A percentile compares a stretch with the other conserved stretches of the same genome.
phyloP scores from a whole-genome alignment of 2,113 vertebrate species.

The Hoplias malabaricus region DNA sequence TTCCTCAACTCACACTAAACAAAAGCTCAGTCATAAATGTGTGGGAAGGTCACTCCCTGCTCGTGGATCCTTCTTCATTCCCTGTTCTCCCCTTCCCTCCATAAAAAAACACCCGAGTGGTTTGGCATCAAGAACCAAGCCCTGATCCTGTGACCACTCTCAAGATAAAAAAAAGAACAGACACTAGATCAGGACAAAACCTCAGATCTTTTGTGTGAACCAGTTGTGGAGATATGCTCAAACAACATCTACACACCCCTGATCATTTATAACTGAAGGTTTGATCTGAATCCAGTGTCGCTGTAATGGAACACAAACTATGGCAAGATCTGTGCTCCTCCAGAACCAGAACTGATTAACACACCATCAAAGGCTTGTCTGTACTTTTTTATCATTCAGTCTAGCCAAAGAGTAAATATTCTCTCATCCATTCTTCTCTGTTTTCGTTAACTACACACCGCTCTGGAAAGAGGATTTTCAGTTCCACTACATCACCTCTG shows the following conservation, averaged over 20 bases:
- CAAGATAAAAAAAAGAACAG: neutral
- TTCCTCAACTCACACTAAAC: neutral
- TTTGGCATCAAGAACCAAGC: neutral
- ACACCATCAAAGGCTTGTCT: neutral
- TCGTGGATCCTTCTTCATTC: conserved; percentile 8
- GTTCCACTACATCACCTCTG: neutral
- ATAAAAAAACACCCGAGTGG: neutral
- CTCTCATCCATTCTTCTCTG: neutral
- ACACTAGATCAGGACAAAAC: neutral
- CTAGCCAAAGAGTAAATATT: neutral
- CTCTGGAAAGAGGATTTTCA: neutral
- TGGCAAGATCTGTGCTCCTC: neutral
- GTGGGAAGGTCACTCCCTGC: conserved; percentile 21
- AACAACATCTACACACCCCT: neutral
- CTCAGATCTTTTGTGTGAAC: neutral
- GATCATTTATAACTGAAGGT: neutral
- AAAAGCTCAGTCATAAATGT: neutral
- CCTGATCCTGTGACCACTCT: neutral
- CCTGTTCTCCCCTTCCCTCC: neutral
- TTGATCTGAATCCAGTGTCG: neutral
- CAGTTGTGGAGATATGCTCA: neutral
- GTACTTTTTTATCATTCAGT: neutral
- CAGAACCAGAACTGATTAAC: neutral
- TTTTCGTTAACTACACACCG: neutral
- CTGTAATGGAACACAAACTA: neutral